Base-by-base conservation (phyloP, 1,140 invertebrate species). In the Ostrea edulis region DNA sequence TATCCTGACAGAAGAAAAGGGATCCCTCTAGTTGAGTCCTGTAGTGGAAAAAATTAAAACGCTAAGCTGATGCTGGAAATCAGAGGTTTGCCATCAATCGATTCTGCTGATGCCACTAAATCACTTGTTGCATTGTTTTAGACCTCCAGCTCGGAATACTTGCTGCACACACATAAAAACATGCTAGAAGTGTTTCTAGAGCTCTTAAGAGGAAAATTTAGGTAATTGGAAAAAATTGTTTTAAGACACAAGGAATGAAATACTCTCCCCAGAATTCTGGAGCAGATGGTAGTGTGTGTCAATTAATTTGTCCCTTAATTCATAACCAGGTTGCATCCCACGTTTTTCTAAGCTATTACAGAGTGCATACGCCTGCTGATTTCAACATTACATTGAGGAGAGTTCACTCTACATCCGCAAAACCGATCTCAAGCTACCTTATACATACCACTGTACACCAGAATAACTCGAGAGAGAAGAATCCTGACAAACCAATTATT, bases 201-300 rank as follows among this genome's bases (percentile, higher is more conserved):
- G 68, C 29, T 25, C 14, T 77, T 77, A 25, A 77, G 55, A 77
- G 68, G 68, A 29, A 77, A 77, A 77, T 77, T 44, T 77, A 77
- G 68, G 11, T 35, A 77, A 77, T 77, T 35, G 68, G 68, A 11
- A 77, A 77, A 35, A 77, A 77, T 62, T 62, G 55, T 62, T 17
- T 20, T 62, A n/a, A 62, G 55, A 77, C 29, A 25, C 55, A 14
- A 35, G 29, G 9, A 77, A 77, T 77, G 25, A 77, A 44, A 44
- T 44, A 35, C 11, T 29, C 25, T 14, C 25, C 29, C 0, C 17
- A 62, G 55, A 62, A 62, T 5, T 44, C 35, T 62, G 55, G 55
- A 62, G 14, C 55, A 62, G n/a, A 62, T 20, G 14, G 35, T 1
- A 44, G 35, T 44, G 5, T 44, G 5, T 44, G 35, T 44, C 35